Evolutionary conservation across 2,797 vertebrate species (phyloP).

Genomic region (Todus mexicanus): DNA sequence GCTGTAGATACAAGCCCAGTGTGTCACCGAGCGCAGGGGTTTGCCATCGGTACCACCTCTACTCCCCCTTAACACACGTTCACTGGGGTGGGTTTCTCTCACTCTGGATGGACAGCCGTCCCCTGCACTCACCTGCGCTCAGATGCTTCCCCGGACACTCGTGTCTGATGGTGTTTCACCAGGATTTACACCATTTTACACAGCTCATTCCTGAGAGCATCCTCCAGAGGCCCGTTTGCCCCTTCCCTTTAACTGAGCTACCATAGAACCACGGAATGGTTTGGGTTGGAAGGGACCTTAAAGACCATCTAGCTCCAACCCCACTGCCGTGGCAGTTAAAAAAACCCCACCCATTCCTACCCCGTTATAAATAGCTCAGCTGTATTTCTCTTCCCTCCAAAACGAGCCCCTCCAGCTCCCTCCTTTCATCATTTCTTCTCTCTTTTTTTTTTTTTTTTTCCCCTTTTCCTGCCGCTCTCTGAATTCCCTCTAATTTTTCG

Average conservation of each 20-base stretch:
- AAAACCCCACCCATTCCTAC: background rate
- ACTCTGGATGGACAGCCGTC: background rate
- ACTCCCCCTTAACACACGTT: background rate
- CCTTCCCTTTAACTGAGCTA: background rate
- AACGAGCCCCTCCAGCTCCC: constrained; percentile 17
- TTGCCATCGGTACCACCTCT: background rate
- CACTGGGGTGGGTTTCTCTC: background rate
- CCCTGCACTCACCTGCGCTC: background rate
- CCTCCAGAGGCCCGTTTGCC: background rate
- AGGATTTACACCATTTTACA: background rate
- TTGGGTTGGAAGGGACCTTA: too few species aligned
- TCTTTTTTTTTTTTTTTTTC: background rate
- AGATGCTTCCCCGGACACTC: background rate
- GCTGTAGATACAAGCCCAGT: background rate
- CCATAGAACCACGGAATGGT: too few species aligned
- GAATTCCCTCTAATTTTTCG: constrained; percentile 58
- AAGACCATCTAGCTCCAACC: too few species aligned
- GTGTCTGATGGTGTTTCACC: background rate
- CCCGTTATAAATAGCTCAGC: constrained; percentile 25
- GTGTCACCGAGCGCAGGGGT: background rate
- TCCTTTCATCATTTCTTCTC: constrained; percentile 44
- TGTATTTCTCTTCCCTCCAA: constrained; percentile 57
- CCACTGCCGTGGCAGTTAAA: too few species aligned
- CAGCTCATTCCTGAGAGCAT: background rate
- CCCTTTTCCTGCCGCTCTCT: constrained; percentile 29